Evolutionary conservation across 2,113 vertebrate genomes (phyloP), one percentile per base, ranked within the genome.

Genomic region (Mus spicilegus): DNA sequence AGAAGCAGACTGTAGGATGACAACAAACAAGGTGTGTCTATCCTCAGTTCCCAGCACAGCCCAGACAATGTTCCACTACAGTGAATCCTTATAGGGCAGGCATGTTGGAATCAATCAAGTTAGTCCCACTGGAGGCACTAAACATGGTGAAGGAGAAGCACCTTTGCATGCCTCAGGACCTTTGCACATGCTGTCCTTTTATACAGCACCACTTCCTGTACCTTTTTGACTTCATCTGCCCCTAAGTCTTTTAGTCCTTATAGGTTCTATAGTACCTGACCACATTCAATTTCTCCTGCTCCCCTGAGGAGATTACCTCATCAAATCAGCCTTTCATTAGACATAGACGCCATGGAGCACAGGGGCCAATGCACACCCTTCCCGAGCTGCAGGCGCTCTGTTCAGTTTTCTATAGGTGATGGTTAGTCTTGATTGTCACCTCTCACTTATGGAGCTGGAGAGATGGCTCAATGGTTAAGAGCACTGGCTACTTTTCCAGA

Each of bases 21-120:
- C 28, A 67, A 46, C 26, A 13, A 5, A 1, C 81, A 65, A 14
- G 22, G n/a, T 19, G n/a, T 30, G 56, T 61, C 56, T 61, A 2
- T 7, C 46, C 24, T 67, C 5, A 7, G 42, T 33, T 39, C 28
- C 36, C n/a, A 67, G 84, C n/a, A 28, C 80, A 63, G 81, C 16
- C 26, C 42, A 46, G 39, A 19, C 30, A 49, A 11, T 51, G 63
- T 30, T 7, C 28, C 63, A 20, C 2, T 33, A 33, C 5, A 17
- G 46, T 17, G 28, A 78, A 42, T 78, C 46, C 14, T 77, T 28
- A 63, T 8, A 42, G n/a, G 24, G 14, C n/a, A 19, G 58, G 51
- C 39, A 17, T 17, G 19, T 72, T 12, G 39, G 28, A 33, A 9
- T n/a, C 36, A 16, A 0, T 30, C 8, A 17, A 1, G 1, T 19